Evolutionary conservation across 2,113 vertebrate genomes (phyloP), one percentile per base, ranked within the genome.

Genomic region (Siphamia tubifer): DNA sequence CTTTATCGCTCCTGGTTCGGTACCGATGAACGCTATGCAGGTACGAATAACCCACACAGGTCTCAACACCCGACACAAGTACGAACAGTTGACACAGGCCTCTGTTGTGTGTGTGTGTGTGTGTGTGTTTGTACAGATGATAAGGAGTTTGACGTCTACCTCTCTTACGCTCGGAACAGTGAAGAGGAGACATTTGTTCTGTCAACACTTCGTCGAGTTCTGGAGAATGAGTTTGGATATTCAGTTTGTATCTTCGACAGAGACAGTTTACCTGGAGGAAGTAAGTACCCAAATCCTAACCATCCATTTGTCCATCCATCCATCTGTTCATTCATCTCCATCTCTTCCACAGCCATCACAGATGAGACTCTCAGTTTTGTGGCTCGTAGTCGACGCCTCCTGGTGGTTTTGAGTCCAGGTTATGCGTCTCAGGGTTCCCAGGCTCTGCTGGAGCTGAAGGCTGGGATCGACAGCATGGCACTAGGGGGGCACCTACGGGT

Each of bases 331-430:
- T n/a, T n/a, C n/a, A 6, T 25, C 35, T 58, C 27, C 65, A 13
- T 63, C 21, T 48, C 17, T 48, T 31, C 44, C 48, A 57, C 94
- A 99, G 98, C 96, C 90, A 94, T 99, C 89, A 98, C 96, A 66
- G 98, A 98, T 0, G 98, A 99, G 90, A 99, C 96, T 24, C 92
- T 99, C 93, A 93, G 91, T 78, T 99, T 96, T 77, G 95, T 99
- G 90, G 92, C 95, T 79, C 96, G 94, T 82, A 98, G 98, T 83
- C 94, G 94, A 62, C 93, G 94, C 70, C 93, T 98, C 69, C 90
- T 98, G 90, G 96, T 99, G 84, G 94, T 99, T 11, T 84, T 98
- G 75, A 97, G 98, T 65, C 95, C 96, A 3, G 94, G 92, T 82
- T 98, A 97, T 66, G 90, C 94, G 56, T 87, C 93, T 5, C 93